Conservation (phyloP, 2,888 invertebrate genomes). For the Epirrita christyi region DNA sequence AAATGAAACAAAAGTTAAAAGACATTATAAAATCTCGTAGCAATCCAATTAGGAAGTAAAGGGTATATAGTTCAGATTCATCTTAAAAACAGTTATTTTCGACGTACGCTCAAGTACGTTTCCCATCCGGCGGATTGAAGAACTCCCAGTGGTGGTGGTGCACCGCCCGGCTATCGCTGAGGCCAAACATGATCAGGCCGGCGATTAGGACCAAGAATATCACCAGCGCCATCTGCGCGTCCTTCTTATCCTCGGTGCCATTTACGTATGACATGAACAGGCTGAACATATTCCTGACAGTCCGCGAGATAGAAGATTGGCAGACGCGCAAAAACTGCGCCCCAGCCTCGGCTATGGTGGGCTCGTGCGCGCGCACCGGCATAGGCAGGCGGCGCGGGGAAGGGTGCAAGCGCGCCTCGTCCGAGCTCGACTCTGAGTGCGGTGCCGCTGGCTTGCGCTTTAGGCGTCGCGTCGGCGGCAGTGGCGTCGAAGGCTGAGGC, state of each 20-base stretch:
- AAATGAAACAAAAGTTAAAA: background rate
- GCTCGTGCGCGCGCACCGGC: slow-evolving; percentile 81
- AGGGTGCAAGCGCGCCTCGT: slow-evolving; percentile 76
- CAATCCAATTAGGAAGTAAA: background rate
- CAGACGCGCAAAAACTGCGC: slow-evolving; percentile 89
- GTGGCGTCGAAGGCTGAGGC: slow-evolving; percentile 65
- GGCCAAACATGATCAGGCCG: slow-evolving; percentile 90
- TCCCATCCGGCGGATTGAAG: slow-evolving; percentile 91
- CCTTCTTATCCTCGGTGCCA: slow-evolving; percentile 88
- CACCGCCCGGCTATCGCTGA: slow-evolving; percentile 89
- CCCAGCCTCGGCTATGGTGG: slow-evolving; percentile 88
- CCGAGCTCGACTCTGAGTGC: slow-evolving; percentile 79
- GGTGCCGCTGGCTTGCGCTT: slow-evolving; percentile 70
- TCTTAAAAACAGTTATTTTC: background rate
- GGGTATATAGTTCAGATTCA: no score
- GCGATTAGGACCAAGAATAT: slow-evolving; percentile 92
- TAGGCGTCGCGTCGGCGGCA: slow-evolving; percentile 76
- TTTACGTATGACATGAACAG: slow-evolving; percentile 86
- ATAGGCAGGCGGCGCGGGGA: slow-evolving; percentile 69
- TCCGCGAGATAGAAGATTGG: slow-evolving; percentile 86
- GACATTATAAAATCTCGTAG: background rate
- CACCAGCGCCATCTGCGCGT: slow-evolving; percentile 90
- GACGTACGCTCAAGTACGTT: slow-evolving; percentile 40
- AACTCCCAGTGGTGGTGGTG: slow-evolving; percentile 95
- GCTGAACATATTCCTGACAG: slow-evolving; percentile 88